phyloP scores from a whole-genome alignment of 1,140 invertebrate genomes.

The Temnothorax curvispinosus region DNA sequence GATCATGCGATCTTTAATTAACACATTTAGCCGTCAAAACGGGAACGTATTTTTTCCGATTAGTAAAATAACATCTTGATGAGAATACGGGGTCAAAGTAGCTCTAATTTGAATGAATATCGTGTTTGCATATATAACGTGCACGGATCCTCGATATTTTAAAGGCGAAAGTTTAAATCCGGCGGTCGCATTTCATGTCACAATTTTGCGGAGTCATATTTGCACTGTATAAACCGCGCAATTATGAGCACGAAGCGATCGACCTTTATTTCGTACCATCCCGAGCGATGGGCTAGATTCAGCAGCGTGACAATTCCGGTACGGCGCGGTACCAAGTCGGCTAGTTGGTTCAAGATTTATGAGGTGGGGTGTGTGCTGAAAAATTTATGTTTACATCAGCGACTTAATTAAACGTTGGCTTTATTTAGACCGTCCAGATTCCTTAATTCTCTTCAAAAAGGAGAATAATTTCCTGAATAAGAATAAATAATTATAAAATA shows the following conservation, averaged over 20 bases:
- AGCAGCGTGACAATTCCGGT: conserved; percentile 47
- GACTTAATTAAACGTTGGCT: neutral
- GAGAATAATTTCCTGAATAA: neutral
- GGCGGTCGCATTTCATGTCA: conserved; percentile 27
- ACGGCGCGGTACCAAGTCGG: conserved; percentile 31
- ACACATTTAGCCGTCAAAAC: neutral
- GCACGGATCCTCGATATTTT: conserved; percentile 18
- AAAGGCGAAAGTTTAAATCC: conserved; percentile 34
- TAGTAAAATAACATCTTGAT: neutral
- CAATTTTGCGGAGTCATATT: conserved; percentile 50
- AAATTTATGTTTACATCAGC: neutral
- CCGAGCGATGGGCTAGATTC: conserved; percentile 28
- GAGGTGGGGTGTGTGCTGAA: neutral
- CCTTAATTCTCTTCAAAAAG: neutral
- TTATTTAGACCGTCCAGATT: neutral
- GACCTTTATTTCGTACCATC: conserved; percentile 47
- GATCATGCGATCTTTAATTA: neutral
- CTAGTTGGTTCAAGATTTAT: neutral
- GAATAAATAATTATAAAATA: no score
- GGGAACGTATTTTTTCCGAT: neutral
- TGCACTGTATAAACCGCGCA: conserved; percentile 17
- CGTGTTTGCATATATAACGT: neutral
- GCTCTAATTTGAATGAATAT: conserved; percentile 15
- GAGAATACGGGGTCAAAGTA: neutral
- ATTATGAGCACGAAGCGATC: conserved; percentile 51